Evolutionary conservation across 2,113 vertebrate genomes (phyloP).

Genomic region (Aplodontia rufa): DNA sequence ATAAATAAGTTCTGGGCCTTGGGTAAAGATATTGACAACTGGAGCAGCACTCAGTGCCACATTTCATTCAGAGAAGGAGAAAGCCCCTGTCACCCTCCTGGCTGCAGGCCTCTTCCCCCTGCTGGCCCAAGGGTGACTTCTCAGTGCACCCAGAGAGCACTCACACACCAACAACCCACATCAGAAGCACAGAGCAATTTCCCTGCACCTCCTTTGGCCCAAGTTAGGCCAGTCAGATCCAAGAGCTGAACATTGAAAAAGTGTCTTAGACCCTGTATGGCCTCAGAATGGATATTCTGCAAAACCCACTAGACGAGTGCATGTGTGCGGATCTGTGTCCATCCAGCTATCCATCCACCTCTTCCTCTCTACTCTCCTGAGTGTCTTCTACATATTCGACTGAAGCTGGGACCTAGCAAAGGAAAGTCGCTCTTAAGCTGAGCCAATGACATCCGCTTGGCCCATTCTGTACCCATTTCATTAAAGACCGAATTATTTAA

Average conservation of each 20-base stretch:
- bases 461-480: neutral
- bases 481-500: neutral
- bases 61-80: constrained; percentile 55
- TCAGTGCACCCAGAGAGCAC: neutral
- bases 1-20: constrained; percentile 62
- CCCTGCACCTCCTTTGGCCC: neutral
- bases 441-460: neutral
- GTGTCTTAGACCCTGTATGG: neutral
- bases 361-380: neutral
- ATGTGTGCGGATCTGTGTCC: neutral
- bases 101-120: neutral
- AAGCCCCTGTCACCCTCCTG: neutral
- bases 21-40: constrained; percentile 50
- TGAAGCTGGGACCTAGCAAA: neutral
- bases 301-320: neutral
- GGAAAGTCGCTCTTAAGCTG: neutral
- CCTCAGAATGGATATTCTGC: neutral
- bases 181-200: neutral
- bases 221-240: neutral
- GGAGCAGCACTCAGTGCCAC: constrained; percentile 9
- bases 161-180: neutral
- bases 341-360: no score
- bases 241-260: constrained; percentile 12
- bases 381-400: neutral
- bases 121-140: neutral